phyloP scores from a whole-genome alignment of 2,888 invertebrate species.

The Invenusta paracnida region DNA sequence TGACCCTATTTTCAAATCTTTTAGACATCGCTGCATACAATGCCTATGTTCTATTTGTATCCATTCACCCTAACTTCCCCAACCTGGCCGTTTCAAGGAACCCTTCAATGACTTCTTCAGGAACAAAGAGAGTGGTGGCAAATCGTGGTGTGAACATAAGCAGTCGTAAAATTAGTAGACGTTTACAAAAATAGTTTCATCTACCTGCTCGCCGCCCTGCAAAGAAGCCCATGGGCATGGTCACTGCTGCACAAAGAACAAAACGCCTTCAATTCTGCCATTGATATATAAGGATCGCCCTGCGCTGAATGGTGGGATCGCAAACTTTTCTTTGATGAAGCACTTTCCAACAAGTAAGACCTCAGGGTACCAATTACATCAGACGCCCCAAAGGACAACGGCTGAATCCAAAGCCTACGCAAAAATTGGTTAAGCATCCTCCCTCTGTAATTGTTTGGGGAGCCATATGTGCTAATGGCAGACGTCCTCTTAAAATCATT shows the following conservation, averaged over 20 bases:
- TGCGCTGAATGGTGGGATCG: slow-evolving; percentile 24
- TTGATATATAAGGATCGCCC: not conserved
- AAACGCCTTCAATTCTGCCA: not conserved
- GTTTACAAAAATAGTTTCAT: not conserved
- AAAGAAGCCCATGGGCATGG: slow-evolving; percentile 9
- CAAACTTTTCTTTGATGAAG: not conserved
- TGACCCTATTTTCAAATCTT: no score
- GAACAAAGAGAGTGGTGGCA: no score
- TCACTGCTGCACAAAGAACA: not conserved
- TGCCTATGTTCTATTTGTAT: no score
- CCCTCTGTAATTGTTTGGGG: slow-evolving; percentile 5
- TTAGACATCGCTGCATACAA: no score
- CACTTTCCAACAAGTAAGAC: slow-evolving; percentile 3
- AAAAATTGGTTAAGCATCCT: not conserved
- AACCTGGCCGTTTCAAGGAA: no score
- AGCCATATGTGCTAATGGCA: not conserved
- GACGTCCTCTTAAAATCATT: slow-evolving; percentile 1
- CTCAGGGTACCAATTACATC: not conserved
- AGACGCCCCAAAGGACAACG: slow-evolving; percentile 6
- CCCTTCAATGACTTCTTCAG: no score
- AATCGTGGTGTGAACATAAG: not conserved
- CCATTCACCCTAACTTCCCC: no score
- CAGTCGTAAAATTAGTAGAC: not conserved
- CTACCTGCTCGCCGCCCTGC: not conserved
- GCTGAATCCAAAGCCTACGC: not conserved